Evolutionary conservation across 2,113 vertebrate genomes (phyloP), one percentile per base, ranked within the genome.

Genomic region (Anolis carolinensis): DNA sequence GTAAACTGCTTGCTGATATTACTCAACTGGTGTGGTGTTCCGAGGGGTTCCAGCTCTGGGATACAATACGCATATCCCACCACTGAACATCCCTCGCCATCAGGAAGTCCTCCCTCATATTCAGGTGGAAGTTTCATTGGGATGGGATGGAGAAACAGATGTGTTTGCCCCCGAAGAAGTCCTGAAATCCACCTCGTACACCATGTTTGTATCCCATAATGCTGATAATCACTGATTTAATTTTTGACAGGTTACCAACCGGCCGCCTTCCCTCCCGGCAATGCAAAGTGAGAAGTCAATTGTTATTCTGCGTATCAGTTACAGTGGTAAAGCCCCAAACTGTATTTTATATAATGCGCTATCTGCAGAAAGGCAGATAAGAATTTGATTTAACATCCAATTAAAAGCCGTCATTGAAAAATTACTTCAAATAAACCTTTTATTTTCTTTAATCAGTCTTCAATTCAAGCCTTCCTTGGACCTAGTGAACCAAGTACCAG

Each of bases 401-500:
- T 99, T 99, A 99, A 99, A 99, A 98, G 97, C 96, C 96, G 97
- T 98, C 98, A 98, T 98, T 99, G 98, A 99, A 99, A 98, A 98
- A 99, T 98, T 98, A 98, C 98, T 98, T 98, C 97, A 99, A 98
- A 98, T 98, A 98, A 98, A 97, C 96, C 97, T 96, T 97, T 98
- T 97, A 97, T 98, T 98, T 98, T 98, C 97, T 95, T 97, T 97
- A 98, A 98, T 98, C 97, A 98, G 97, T 97, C 96, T 97, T 97
- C 97, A 97, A 97, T 97, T 97, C 97, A 97, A 97, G 96, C 93
- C 96, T 97, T 97, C 97, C 97, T 95, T 95, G 93, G 96, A 96
- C 95, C 95, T 96, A 97, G 93, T 97, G 96, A 97, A 97, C 96
- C 96, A 96, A 97, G 94, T 96, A 97, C 96, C 94, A 93, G 96